phyloP scores from a whole-genome alignment of 2,797 vertebrate species.

The Prionace glauca region DNA sequence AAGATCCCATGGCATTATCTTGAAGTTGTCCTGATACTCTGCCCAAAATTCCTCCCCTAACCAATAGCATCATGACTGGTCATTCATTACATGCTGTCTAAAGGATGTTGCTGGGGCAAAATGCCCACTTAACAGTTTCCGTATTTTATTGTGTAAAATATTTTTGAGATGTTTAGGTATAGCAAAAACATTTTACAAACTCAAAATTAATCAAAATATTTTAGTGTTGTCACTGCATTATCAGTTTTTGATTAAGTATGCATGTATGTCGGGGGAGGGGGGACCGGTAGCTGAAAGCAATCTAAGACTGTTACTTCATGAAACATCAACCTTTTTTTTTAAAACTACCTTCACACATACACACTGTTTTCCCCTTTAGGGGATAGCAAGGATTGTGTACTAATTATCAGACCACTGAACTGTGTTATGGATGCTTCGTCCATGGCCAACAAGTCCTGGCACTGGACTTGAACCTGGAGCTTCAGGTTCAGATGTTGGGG shows the following conservation, averaged over 20 bases:
- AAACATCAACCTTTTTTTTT: background rate
- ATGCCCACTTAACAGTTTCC: background rate
- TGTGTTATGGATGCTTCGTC: no score
- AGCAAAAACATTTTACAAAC: background rate
- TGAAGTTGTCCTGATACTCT: background rate
- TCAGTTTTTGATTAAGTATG: background rate
- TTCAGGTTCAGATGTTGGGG: no score
- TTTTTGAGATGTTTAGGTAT: background rate
- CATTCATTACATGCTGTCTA: background rate
- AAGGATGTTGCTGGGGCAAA: background rate
- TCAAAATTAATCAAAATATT: background rate
- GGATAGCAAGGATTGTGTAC: no score
- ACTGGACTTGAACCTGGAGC: no score
- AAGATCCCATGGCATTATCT: background rate
- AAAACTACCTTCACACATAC: no score
- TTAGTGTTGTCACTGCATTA: background rate
- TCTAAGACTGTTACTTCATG: no score
- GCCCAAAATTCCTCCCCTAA: background rate
- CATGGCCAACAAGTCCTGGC: no score
- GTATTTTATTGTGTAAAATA: background rate
- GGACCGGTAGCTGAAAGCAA: no score
- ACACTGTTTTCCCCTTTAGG: no score
- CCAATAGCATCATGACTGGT: background rate
- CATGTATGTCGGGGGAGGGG: background rate
- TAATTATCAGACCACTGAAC: no score